Evolutionary conservation across 2,113 vertebrate genomes (phyloP), one percentile per base, ranked within the genome.

Genomic region (Notarius lentiginosus): DNA sequence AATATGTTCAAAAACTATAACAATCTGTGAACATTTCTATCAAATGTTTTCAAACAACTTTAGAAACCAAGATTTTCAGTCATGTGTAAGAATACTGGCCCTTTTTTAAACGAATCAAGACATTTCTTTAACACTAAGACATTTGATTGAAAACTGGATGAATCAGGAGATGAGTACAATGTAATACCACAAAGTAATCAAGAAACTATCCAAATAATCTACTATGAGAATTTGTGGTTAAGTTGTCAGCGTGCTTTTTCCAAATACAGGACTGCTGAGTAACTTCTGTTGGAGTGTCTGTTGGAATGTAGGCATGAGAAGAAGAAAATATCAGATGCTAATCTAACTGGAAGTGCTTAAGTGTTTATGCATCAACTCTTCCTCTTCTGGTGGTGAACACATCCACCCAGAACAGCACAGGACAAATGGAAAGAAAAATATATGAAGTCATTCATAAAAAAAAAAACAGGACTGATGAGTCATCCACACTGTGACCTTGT

Each of bases 321-420:
- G 34, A 22, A 61, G 53, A 41, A 49, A 61, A 18, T 27, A 87
- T 84, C 4, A 73, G 0, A 72, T 30, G 1, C 24, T 82, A 91
- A 92, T 91, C 90, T 85, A 85, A 87, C 89, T 87, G 88, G 87
- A 92, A 56, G 14, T 12, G 55, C 1, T 41, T 41, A 56, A 83
- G 61, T 60, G 68, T 12, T 72, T 68, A n/a, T 87, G 90, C 84
- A 63, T 80, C 83, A 70, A 77, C 83, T 61, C 82, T 91, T 91
- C 93, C 91, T 92, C 63, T 86, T 87, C 79, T 72, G 11, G 63
- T 65, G 2, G 7, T 61, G 17, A 58, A 79, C n/a, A 73, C 79
- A 68, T 53, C 81, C 84, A 72, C 55, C 24, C 70, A 82, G 34
- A 77, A 84, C 73, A 84, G 68, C 55, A 79, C n/a, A 84, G 41